A percentile compares a stretch with the other conserved stretches of the same genome.
phyloP scores from a whole-genome alignment of 2,113 vertebrate species.

The Platichthys flesus region DNA sequence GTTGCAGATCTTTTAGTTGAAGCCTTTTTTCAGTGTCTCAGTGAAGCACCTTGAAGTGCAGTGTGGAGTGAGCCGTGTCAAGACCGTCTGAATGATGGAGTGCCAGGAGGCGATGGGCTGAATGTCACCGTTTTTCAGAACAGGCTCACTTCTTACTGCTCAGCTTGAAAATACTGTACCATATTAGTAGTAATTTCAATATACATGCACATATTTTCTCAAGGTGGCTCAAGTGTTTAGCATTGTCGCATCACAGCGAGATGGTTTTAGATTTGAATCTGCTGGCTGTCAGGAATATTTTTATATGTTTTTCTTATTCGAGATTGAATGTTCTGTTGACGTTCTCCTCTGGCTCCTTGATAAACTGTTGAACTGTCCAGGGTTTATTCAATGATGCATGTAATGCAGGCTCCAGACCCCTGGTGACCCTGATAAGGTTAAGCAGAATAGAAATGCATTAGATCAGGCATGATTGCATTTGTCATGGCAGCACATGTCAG shows the following conservation, averaged over 20 bases:
- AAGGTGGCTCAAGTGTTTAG: not conserved
- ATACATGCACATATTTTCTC: not conserved
- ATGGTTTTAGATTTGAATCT: not conserved
- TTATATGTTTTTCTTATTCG: not conserved
- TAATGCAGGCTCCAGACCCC: not conserved
- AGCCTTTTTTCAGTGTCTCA: not conserved
- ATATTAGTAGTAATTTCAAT: not conserved
- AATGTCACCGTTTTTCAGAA: not conserved
- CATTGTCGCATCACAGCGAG: not conserved
- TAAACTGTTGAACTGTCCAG: not conserved
- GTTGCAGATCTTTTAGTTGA: not conserved
- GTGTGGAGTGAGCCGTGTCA: slow-evolving; percentile 2
- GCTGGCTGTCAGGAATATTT: not conserved
- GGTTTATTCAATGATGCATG: not conserved
- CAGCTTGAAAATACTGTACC: not conserved
- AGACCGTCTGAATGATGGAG: not conserved
- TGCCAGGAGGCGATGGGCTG: not conserved
- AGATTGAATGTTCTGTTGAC: not conserved
- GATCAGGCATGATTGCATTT: too few species aligned
- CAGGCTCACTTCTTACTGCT: not conserved
- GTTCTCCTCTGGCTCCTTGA: not conserved
- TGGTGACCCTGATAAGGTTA: not conserved
- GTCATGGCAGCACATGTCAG: too few species aligned
- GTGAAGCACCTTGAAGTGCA: not conserved
- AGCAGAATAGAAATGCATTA: not conserved